These are phyloP conservation scores for Zaprionus lineosus DNA, from an alignment of 2,888 invertebrate genomes.

Conservation along the genomic window DNA sequence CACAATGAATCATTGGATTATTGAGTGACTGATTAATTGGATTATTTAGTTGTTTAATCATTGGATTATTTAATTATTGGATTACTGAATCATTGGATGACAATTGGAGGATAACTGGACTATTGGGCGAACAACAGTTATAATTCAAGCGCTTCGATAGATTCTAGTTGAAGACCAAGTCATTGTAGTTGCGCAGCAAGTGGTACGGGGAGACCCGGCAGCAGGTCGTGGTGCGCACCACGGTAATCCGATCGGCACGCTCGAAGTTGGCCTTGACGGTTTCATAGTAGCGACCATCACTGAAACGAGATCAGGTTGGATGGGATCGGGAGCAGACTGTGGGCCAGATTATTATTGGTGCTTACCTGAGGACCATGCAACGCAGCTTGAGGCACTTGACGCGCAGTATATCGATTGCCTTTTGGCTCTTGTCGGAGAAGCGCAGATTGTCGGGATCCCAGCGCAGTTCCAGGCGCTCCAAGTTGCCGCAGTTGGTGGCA, in stretches of 20 bases:
- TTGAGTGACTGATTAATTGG: too few relatives aligned
- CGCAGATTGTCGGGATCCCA: slow-evolving; percentile 99
- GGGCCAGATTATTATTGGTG: too few relatives aligned
- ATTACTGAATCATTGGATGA: too few relatives aligned
- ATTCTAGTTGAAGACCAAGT: slow-evolving; percentile 95
- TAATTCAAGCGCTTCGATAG: not conserved
- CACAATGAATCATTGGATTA: too few relatives aligned
- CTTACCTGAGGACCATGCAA: slow-evolving; percentile 95
- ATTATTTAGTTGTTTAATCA: too few relatives aligned
- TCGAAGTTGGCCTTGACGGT: slow-evolving; percentile 99
- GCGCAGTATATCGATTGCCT: slow-evolving; percentile 98
- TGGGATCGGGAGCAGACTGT: not conserved
- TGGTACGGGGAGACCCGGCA: slow-evolving; percentile 97
- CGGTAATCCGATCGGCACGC: slow-evolving; percentile 97
- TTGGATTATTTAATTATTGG: too few relatives aligned
- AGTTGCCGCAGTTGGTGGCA: slow-evolving; percentile 93
- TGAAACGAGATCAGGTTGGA: slow-evolving; percentile 71
- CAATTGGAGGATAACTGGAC: too few relatives aligned
- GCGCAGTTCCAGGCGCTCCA: slow-evolving; percentile 96
- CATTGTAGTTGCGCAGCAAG: slow-evolving; percentile 95
- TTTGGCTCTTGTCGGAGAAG: slow-evolving; percentile 99
- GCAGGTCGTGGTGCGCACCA: slow-evolving; percentile 97
- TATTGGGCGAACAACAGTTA: too few relatives aligned
- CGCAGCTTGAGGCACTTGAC: slow-evolving; percentile 96
- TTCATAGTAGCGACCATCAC: slow-evolving; percentile 99